These are phyloP conservation scores for Darevskia mixta DNA, from an alignment of 2,797 vertebrate species.

Conservation along the genomic window DNA sequence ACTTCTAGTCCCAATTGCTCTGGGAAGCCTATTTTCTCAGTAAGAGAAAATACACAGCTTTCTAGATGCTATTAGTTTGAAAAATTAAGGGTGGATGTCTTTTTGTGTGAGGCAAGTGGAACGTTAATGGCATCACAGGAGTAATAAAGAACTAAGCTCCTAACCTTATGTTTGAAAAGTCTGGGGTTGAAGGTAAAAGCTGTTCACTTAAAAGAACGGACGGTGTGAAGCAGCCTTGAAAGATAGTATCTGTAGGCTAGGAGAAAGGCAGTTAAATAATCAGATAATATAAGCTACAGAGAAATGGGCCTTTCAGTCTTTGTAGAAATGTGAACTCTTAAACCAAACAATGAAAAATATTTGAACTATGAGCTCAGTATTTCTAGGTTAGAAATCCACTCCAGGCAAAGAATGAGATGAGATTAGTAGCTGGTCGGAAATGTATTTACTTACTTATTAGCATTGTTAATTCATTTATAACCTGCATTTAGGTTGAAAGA, in stretches of 20 bases:
- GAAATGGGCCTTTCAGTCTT: neutral
- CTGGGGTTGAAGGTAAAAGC: neutral
- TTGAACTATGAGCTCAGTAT: slow-evolving; percentile 16
- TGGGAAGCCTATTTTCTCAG: slow-evolving; percentile 37
- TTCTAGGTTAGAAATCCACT: slow-evolving; percentile 24
- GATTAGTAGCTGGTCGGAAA: slow-evolving; percentile 32
- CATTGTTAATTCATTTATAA: neutral
- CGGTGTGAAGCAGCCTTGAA: slow-evolving; percentile 38
- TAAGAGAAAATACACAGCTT: slow-evolving; percentile 35
- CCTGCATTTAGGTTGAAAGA: neutral
- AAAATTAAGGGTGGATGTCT: slow-evolving; percentile 42
- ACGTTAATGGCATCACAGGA: slow-evolving; percentile 8
- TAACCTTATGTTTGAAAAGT: slow-evolving; percentile 30
- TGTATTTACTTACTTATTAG: neutral
- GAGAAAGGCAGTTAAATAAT: slow-evolving; percentile 29
- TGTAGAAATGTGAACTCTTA: neutral
- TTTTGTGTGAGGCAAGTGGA: slow-evolving; percentile 37
- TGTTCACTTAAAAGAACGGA: slow-evolving; percentile 12
- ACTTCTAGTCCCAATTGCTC: slow-evolving; percentile 23
- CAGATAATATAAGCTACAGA: fast-evolving
- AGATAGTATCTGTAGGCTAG: slow-evolving; percentile 20
- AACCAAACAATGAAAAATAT: slow-evolving; percentile 29
- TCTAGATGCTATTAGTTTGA: slow-evolving; percentile 39
- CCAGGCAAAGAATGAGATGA: neutral
- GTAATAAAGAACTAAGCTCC: slow-evolving; percentile 34